phyloP scores from a whole-genome alignment of 2,797 vertebrate genomes.

The Netta rufina region DNA sequence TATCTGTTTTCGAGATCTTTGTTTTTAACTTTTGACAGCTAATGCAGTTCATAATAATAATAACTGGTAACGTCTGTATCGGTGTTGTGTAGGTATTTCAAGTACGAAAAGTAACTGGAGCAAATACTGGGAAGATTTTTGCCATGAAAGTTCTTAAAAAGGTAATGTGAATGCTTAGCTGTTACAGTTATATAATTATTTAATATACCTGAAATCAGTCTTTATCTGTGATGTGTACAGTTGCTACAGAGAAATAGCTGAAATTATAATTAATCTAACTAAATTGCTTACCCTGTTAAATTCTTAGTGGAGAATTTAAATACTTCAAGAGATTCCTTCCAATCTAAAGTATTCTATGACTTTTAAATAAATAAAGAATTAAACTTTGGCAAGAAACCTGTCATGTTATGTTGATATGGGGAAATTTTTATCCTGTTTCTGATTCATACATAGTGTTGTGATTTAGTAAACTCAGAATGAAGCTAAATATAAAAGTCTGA shows the following conservation, averaged over 20 bases:
- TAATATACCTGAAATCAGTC: background rate
- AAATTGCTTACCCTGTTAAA: background rate
- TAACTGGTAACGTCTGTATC: background rate
- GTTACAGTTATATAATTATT: background rate
- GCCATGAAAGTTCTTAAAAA: slow-evolving; percentile 99
- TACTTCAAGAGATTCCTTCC: background rate
- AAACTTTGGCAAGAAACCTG: background rate
- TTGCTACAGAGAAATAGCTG: background rate
- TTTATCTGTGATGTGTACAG: background rate
- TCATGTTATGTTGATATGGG: background rate
- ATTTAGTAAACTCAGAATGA: background rate
- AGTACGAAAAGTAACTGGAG: slow-evolving; percentile 92
- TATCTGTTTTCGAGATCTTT: background rate
- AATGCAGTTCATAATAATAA: background rate
- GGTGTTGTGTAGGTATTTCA: slow-evolving; percentile 88
- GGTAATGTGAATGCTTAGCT: slow-evolving; percentile 75
- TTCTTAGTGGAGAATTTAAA: background rate
- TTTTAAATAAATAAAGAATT: background rate
- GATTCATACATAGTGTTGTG: background rate
- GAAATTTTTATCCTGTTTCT: background rate
- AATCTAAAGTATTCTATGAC: background rate
- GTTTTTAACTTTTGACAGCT: background rate
- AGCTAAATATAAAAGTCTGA: background rate
- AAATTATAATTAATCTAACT: background rate
- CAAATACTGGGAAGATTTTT: slow-evolving; percentile 93